Evolutionary conservation across 23 tunicate genomes (phyloP).

Genomic region (Ascidia mentula): DNA sequence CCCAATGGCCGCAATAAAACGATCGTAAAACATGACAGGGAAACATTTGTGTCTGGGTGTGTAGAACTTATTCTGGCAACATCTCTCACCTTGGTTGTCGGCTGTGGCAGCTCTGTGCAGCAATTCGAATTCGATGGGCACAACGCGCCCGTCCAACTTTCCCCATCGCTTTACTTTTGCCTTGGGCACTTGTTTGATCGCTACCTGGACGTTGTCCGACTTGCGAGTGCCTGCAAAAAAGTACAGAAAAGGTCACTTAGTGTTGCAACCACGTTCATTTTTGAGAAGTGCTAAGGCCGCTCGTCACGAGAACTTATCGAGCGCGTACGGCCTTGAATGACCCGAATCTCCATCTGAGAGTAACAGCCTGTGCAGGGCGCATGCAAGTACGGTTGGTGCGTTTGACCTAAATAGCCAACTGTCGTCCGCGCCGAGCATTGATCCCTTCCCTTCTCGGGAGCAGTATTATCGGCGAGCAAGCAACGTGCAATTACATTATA

Average conservation of each 20-base stretch:
- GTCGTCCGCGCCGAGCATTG: neutral
- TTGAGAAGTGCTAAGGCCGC: neutral
- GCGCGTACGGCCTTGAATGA: slow-evolving; percentile 3
- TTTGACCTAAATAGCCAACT: slow-evolving; percentile 9
- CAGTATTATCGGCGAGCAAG: slow-evolving; percentile 1
- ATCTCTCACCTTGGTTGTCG: slow-evolving; percentile 71
- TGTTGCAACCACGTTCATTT: neutral
- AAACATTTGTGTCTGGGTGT: no score
- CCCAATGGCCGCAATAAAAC: neutral
- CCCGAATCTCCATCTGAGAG: no score
- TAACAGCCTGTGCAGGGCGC: neutral
- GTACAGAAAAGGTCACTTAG: neutral
- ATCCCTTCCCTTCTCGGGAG: neutral
- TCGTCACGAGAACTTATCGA: neutral
- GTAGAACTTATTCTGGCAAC: neutral
- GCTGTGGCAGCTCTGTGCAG: slow-evolving; percentile 66
- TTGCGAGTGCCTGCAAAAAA: slow-evolving; percentile 70
- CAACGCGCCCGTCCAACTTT: slow-evolving; percentile 70
- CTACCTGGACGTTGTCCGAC: slow-evolving; percentile 87
- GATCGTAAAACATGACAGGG: neutral
- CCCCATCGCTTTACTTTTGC: slow-evolving; percentile 96
- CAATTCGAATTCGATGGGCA: slow-evolving; percentile 93
- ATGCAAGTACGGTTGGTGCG: neutral
- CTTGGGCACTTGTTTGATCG: slow-evolving; percentile 91
- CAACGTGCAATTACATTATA: slow-evolving; percentile 9